These are phyloP conservation scores for Acleris emargana DNA, from an alignment of 2,888 invertebrate species.

Conservation along the genomic window DNA sequence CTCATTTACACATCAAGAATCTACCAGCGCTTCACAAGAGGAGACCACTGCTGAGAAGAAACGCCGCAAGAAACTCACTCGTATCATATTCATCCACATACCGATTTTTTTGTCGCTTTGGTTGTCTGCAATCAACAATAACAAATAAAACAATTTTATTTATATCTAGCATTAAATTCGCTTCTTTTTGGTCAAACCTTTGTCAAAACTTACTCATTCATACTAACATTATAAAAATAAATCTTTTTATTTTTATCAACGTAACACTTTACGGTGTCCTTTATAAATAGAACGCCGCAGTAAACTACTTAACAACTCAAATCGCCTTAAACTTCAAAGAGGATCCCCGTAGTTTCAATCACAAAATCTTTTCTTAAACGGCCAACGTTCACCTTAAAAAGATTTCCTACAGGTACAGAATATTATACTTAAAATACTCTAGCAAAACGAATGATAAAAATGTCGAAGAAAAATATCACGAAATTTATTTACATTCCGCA, in stretches of 20 bases:
- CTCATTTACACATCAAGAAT: too few species aligned
- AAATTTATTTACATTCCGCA: slow-evolving; percentile 26
- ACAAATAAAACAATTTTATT: too few species aligned
- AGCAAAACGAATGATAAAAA: slow-evolving; percentile 18
- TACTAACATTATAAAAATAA: not conserved
- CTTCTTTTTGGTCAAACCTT: too few species aligned
- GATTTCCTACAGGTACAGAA: not conserved
- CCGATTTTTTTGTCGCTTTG: too few species aligned
- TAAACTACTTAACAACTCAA: slow-evolving; percentile 10
- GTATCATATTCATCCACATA: too few species aligned
- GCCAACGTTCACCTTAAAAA: slow-evolving; percentile 15
- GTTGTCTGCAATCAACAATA: too few species aligned
- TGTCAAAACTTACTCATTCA: too few species aligned
- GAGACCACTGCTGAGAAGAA: too few species aligned
- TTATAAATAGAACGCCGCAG: slow-evolving; percentile 1
- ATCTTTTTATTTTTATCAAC: not conserved
- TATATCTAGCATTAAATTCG: too few species aligned
- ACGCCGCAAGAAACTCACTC: too few species aligned
- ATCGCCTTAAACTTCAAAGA: not conserved
- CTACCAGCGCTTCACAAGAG: too few species aligned
- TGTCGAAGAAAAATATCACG: slow-evolving; percentile 22
- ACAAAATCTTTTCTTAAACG: slow-evolving; percentile 11
- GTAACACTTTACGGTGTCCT: not conserved
- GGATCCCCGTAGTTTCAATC: not conserved
- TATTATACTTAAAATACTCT: slow-evolving; percentile 13